These are phyloP conservation scores for Karalla daura DNA, from an alignment of 2,797 vertebrate genomes.

Conservation along the genomic window DNA sequence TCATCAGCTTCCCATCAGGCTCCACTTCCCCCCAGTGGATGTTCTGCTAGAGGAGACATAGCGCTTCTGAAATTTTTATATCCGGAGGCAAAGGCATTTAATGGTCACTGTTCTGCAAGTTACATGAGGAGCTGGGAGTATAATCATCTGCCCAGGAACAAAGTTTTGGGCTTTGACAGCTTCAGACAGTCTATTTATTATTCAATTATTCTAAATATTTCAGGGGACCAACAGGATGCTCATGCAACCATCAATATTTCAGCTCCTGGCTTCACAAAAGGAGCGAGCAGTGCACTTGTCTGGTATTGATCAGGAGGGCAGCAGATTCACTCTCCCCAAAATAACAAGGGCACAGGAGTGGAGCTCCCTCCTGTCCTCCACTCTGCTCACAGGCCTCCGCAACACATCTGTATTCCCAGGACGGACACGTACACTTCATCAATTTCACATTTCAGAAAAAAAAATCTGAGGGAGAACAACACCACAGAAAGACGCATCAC, in stretches of 20 bases:
- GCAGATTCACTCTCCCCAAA: constrained; percentile 43
- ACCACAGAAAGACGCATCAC: constrained; percentile 6
- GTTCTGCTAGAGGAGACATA: constrained; percentile 60
- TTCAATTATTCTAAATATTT: constrained; percentile 85
- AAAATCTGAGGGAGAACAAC: background rate
- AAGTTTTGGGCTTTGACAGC: constrained; percentile 47
- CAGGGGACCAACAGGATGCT: constrained; percentile 72
- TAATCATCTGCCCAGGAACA: constrained; percentile 38
- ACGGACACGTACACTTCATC: constrained; percentile 32
- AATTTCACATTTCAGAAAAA: background rate
- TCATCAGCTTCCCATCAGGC: constrained; percentile 75
- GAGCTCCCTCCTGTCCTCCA: constrained; percentile 2
- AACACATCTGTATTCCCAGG: constrained; percentile 15
- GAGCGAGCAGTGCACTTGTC: constrained; percentile 65
- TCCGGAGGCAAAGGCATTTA: constrained; percentile 73
- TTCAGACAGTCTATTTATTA: constrained; percentile 71
- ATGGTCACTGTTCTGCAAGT: constrained; percentile 68
- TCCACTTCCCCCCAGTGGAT: constrained; percentile 71
- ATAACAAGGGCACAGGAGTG: background rate
- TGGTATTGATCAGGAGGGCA: constrained; percentile 65
- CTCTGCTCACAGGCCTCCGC: background rate
- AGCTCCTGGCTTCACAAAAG: constrained; percentile 58
- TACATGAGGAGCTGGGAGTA: constrained; percentile 50
- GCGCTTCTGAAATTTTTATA: constrained; percentile 62
- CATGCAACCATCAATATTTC: constrained; percentile 78